Percentiles rank a stretch among this genome's conserved stretches.
Evolutionary conservation across 2,888 invertebrate species (phyloP).

Genomic region (Selenia dentaria): DNA sequence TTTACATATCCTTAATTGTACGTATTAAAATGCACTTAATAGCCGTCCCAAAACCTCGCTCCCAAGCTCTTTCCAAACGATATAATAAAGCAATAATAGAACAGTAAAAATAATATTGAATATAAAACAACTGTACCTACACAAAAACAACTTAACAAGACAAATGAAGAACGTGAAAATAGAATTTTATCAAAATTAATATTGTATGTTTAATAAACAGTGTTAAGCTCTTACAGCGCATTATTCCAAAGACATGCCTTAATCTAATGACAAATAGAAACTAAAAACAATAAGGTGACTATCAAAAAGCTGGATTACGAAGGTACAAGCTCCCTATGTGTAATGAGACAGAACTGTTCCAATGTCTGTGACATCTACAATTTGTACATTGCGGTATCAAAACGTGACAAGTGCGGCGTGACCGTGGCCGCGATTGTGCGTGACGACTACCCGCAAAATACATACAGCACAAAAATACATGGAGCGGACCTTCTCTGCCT

Average conservation of each 20-base stretch:
- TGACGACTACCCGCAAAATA: constrained; percentile 29
- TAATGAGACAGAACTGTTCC: constrained; percentile 56
- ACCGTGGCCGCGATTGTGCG: constrained; percentile 28
- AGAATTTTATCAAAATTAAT: constrained; percentile 17
- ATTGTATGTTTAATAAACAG: constrained; percentile 11
- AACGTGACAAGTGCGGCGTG: constrained; percentile 35
- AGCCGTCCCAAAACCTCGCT: constrained; percentile 58
- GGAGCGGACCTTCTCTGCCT: no score
- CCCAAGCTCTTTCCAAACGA: constrained; percentile 43
- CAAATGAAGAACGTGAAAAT: constrained; percentile 23
- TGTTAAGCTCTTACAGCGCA: constrained; percentile 17
- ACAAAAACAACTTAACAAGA: constrained; percentile 5
- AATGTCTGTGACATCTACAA: constrained; percentile 65
- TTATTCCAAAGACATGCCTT: constrained; percentile 23
- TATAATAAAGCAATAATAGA: constrained; percentile 38
- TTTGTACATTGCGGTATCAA: constrained; percentile 69
- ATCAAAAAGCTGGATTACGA: constrained; percentile 57
- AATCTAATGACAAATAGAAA: constrained; percentile 15
- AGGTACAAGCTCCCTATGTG: constrained; percentile 59
- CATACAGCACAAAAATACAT: no score
- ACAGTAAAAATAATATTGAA: constrained; percentile 27
- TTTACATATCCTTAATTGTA: constrained; percentile 70
- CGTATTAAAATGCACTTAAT: constrained; percentile 75
- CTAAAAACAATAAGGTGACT: constrained; percentile 41
- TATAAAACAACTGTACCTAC: not conserved